Conservation (phyloP, 2,113 vertebrate species). For the Melanostigma gelatinosum region DNA sequence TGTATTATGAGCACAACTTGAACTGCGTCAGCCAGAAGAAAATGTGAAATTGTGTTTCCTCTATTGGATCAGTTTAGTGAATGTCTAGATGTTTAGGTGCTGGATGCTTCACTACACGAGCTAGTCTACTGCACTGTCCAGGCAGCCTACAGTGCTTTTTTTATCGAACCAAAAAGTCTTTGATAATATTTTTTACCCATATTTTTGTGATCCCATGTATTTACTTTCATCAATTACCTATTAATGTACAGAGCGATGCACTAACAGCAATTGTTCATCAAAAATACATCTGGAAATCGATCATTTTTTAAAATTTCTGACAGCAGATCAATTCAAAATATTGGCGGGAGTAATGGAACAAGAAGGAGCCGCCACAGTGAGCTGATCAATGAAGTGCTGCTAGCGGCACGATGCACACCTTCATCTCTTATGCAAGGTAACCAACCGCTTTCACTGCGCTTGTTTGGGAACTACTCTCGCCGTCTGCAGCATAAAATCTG, state of each 20-base stretch:
- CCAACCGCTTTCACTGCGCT: neutral
- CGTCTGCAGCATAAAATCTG: neutral
- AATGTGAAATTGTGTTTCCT: neutral
- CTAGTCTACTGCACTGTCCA: neutral
- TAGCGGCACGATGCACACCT: neutral
- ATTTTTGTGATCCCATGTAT: neutral
- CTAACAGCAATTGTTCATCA: neutral
- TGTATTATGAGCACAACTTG: conserved; percentile 2
- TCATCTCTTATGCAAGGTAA: neutral
- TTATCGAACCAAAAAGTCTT: neutral
- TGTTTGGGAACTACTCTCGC: neutral
- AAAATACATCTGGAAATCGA: neutral
- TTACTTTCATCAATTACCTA: neutral
- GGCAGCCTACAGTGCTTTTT: neutral
- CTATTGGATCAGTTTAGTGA: neutral
- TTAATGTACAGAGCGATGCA: neutral
- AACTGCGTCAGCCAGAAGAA: neutral
- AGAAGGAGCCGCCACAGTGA: neutral
- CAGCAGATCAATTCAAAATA: neutral
- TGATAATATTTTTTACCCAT: neutral
- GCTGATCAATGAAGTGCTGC: neutral
- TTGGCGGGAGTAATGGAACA: neutral
- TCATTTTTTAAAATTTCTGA: neutral
- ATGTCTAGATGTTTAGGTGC: neutral
- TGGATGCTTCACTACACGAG: neutral